A percentile compares a stretch with the other conserved stretches of the same genome.
Evolutionary conservation across 1,140 invertebrate genomes (phyloP).

Genomic region (Antheraea pernyi): DNA sequence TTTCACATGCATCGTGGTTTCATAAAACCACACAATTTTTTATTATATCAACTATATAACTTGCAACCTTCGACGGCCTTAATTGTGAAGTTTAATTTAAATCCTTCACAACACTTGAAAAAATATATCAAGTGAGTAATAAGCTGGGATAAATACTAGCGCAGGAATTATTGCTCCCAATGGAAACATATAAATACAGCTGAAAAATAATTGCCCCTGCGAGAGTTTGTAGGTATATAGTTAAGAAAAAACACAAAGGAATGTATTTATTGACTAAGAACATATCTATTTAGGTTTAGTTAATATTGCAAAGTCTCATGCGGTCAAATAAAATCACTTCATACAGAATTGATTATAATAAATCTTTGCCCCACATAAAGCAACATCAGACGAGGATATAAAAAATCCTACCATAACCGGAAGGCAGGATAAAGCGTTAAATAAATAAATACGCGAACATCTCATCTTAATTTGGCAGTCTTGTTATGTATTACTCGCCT

Average conservation of each 20-base stretch:
- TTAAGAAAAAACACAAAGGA: neutral
- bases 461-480: conserved; percentile 29
- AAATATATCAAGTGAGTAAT: neutral
- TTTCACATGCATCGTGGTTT: too few relatives aligned
- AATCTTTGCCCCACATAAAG: conserved; percentile 4
- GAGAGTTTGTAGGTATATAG: neutral
- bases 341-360: neutral
- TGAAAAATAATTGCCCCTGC: neutral
- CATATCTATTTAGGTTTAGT: too few relatives aligned
- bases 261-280: neutral
- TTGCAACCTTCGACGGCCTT: too few relatives aligned
- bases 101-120: neutral
- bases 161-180: neutral
- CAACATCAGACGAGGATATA: conserved; percentile 1
- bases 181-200: neutral
- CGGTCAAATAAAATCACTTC: too few relatives aligned
- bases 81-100: too few relatives aligned
- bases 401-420: conserved; percentile 7
- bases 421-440: conserved; percentile 21
- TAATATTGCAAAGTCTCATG: neutral
- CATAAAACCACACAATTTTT: too few relatives aligned
- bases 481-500: conserved; percentile 19
- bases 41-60: too few relatives aligned
- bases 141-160: neutral
- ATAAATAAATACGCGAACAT: conserved; percentile 27